These are phyloP conservation scores for Sepiola atlantica DNA, from an alignment of 2,888 invertebrate genomes.

Conservation along the genomic window DNA sequence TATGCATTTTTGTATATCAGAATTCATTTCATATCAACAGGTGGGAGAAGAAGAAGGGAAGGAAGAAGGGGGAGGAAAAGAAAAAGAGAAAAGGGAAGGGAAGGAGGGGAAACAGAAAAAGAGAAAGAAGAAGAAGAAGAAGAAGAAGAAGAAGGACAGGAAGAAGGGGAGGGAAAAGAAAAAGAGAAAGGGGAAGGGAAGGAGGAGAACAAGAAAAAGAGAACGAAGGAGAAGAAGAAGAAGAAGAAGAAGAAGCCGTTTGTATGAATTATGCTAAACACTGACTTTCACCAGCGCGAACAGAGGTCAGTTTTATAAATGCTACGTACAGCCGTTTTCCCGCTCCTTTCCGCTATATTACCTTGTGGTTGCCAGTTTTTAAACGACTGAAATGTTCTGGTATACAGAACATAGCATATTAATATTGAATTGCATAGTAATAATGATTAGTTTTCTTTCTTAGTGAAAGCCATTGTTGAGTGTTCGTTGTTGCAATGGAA, in stretches of 20 bases:
- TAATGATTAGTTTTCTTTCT: neutral
- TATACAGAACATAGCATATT: neutral
- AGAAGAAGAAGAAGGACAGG: too few relatives aligned
- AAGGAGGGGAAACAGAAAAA: too few relatives aligned
- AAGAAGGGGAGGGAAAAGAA: too few relatives aligned
- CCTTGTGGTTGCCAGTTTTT: neutral
- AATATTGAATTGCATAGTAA: neutral
- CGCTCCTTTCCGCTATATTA: neutral
- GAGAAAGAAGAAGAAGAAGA: too few relatives aligned
- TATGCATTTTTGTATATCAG: neutral
- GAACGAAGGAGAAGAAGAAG: too few relatives aligned
- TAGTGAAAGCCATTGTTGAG: neutral
- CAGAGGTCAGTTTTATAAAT: neutral
- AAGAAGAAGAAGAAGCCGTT: too few relatives aligned
- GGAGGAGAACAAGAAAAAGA: too few relatives aligned
- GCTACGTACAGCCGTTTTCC: neutral
- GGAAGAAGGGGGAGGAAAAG: too few relatives aligned
- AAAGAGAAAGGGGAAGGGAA: too few relatives aligned
- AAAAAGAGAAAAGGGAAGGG: too few relatives aligned
- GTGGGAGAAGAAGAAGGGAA: neutral
- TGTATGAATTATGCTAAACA: constrained; percentile 20
- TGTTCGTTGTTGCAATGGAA: neutral
- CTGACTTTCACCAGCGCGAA: neutral
- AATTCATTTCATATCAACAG: neutral
- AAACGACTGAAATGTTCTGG: neutral